Evolutionary conservation across 2,797 vertebrate genomes (phyloP).

Genomic region (Tamandua tetradactyla): DNA sequence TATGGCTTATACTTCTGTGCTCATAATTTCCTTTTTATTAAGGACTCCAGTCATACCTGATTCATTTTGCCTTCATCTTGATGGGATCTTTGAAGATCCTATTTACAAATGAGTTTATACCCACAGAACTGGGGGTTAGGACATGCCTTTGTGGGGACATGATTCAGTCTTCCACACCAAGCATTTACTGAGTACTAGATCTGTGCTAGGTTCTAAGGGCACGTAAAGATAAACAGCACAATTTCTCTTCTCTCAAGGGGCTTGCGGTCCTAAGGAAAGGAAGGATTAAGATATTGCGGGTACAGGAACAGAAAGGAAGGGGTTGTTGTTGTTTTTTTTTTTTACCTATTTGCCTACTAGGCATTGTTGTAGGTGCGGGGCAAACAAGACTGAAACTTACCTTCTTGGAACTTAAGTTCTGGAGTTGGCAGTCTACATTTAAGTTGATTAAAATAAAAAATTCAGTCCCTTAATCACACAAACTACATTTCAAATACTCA

Average conservation of each 20-base stretch:
- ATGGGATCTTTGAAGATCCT: too few species aligned
- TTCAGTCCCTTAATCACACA: background rate
- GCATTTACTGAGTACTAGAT: background rate
- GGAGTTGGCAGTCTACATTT: background rate
- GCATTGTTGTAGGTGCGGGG: background rate
- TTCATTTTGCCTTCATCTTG: too few species aligned
- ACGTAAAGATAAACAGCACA: fast-evolving
- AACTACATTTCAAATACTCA: background rate
- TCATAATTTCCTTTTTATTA: too few species aligned
- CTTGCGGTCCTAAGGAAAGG: background rate
- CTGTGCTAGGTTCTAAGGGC: fast-evolving
- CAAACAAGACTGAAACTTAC: background rate
- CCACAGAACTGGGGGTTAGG: too few species aligned
- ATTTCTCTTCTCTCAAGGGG: background rate
- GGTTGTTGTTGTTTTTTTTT: background rate
- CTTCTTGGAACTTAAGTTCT: background rate
- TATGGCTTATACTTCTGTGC: too few species aligned
- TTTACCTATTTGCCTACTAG: background rate
- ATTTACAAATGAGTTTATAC: too few species aligned
- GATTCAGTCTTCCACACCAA: background rate
- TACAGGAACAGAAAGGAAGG: too few species aligned
- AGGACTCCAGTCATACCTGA: too few species aligned
- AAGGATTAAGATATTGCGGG: too few species aligned
- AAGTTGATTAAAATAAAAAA: background rate
- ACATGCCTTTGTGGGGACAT: too few species aligned